These are phyloP conservation scores for Catharus fuscescens DNA, from an alignment of 2,113 vertebrate species.

Conservation along the genomic window DNA sequence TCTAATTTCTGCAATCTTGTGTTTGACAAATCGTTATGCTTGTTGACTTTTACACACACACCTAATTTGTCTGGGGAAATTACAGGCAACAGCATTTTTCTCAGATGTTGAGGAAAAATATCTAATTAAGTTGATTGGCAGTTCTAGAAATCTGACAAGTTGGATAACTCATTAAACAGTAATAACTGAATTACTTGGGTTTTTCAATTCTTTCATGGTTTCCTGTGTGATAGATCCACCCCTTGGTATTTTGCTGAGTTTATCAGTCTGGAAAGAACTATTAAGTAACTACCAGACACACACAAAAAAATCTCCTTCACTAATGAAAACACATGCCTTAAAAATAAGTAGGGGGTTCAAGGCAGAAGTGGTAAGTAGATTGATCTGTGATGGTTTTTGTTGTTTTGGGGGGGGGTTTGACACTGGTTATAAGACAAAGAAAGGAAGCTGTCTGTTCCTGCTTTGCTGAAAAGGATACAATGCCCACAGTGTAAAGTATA, in stretches of 20 bases:
- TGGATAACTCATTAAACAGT: not conserved
- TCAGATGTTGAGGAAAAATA: not conserved
- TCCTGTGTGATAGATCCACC: not conserved
- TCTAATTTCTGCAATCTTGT: not conserved
- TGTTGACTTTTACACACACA: not conserved
- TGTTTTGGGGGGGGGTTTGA: not conserved
- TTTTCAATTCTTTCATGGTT: not conserved
- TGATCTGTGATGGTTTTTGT: not conserved
- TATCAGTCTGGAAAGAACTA: not conserved
- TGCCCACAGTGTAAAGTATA: not conserved
- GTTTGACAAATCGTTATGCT: not conserved
- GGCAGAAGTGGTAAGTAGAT: not conserved
- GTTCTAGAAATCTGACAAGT: not conserved
- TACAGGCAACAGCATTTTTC: slow-evolving; percentile 1
- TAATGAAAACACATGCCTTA: not conserved
- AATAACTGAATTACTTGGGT: not conserved
- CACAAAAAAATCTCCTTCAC: not conserved
- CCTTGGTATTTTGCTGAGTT: not conserved
- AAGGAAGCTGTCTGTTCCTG: slow-evolving; percentile 22
- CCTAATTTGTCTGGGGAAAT: not conserved
- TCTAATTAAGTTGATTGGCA: slow-evolving; percentile 21
- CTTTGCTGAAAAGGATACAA: not conserved
- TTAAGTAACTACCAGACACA: not conserved
- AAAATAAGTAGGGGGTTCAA: not conserved
- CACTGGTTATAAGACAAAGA: not conserved